A percentile compares a stretch with the other conserved stretches of the same genome.
These are phyloP conservation scores for Carpatolechia fugitivella DNA, from an alignment of 2,888 invertebrate species.

Conservation along the genomic window DNA sequence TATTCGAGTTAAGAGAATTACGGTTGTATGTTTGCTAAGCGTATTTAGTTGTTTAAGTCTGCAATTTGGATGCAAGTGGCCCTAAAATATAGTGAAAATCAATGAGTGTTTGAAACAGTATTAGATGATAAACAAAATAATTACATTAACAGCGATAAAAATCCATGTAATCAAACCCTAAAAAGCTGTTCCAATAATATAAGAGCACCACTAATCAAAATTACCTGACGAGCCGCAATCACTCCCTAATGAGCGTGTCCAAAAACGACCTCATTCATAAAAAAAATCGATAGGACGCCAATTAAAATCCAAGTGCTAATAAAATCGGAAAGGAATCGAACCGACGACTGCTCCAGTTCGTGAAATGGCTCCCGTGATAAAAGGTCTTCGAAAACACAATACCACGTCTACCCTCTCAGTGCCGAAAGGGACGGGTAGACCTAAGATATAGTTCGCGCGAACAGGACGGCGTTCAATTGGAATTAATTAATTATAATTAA, in stretches of 20 bases:
- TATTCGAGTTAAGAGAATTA: no score
- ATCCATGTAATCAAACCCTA: neutral
- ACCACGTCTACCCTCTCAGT: conserved; percentile 64
- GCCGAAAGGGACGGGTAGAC: conserved; percentile 58
- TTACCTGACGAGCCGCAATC: neutral
- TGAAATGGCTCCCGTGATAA: conserved; percentile 73
- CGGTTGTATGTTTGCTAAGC: no score
- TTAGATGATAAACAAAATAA: neutral
- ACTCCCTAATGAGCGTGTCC: conserved; percentile 11
- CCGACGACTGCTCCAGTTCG: conserved; percentile 63
- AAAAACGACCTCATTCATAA: conserved; percentile 6
- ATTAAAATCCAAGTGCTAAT: conserved; percentile 73
- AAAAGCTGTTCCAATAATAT: neutral
- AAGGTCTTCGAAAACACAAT: conserved; percentile 78
- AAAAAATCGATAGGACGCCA: conserved; percentile 55
- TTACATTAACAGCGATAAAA: neutral
- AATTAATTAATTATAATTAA: conserved; percentile 92
- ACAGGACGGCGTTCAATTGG: conserved; percentile 79
- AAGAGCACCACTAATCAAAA: neutral
- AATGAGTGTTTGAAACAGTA: no score
- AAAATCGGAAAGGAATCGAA: conserved; percentile 73
- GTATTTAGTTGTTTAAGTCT: no score
- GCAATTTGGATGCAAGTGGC: no score
- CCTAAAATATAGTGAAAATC: no score
- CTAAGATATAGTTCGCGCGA: conserved; percentile 66